Evolutionary conservation across 2,888 invertebrate genomes (phyloP).

Genomic region (Sthenelais limicola): DNA sequence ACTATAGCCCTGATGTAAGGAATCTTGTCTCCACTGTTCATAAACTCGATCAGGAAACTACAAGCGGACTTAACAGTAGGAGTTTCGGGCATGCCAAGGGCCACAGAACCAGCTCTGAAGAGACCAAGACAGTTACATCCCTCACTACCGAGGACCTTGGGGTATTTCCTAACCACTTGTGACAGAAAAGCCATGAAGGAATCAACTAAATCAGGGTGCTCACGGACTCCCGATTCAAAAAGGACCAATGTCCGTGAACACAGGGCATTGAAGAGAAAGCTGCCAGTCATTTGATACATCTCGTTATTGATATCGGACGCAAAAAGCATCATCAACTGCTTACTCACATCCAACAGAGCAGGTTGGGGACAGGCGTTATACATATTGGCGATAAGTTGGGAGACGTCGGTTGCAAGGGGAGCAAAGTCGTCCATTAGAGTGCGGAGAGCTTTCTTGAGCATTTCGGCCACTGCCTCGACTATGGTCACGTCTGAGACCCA

Average conservation of each 20-base stretch:
- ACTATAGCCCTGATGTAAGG: conserved; percentile 72
- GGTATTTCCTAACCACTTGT: conserved; percentile 79
- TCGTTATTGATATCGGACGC: conserved; percentile 36
- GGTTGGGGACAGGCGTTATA: conserved; percentile 81
- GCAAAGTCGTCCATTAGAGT: conserved; percentile 82
- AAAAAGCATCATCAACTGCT: conserved; percentile 73
- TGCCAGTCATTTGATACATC: conserved; percentile 10
- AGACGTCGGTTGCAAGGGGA: conserved; percentile 80
- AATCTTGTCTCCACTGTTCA: conserved; percentile 74
- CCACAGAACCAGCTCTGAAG: conserved; percentile 77
- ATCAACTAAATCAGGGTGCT: conserved; percentile 81
- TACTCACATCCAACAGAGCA: conserved; percentile 81
- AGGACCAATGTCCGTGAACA: conserved; percentile 61
- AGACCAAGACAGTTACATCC: conserved; percentile 74
- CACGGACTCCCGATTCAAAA: conserved; percentile 73
- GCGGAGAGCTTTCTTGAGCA: conserved; percentile 82
- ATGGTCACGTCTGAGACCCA: conserved; percentile 79
- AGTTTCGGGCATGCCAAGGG: conserved; percentile 78
- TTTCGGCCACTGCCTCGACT: conserved; percentile 82
- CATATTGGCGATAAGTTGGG: conserved; percentile 80
- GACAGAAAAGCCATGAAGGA: conserved; percentile 76
- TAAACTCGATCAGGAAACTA: conserved; percentile 77
- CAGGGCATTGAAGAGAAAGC: conserved; percentile 62
- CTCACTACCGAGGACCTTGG: conserved; percentile 72
- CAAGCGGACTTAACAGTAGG: conserved; percentile 77